phyloP scores from a whole-genome alignment of 2,888 invertebrate genomes.

The Deroplatys truncata region DNA sequence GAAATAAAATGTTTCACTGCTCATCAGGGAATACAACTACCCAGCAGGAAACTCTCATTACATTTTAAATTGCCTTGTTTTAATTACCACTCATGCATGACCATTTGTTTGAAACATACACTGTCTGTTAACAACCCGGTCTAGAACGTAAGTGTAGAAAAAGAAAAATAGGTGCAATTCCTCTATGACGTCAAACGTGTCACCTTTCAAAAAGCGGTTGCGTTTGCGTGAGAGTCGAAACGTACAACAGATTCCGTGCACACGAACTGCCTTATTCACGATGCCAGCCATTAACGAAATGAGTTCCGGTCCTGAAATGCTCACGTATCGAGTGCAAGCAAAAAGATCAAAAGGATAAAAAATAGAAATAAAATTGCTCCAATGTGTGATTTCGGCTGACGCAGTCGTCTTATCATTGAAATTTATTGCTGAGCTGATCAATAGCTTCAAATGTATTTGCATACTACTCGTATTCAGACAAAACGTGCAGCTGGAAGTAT shows the following conservation, averaged over 20 bases:
- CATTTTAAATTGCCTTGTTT: too few relatives aligned
- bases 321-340: background rate
- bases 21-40: too few relatives aligned
- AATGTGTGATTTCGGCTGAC: background rate
- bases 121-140: background rate
- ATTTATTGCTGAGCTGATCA: background rate
- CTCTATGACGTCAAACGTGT: background rate
- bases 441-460: background rate
- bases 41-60: too few relatives aligned
- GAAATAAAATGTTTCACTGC: too few relatives aligned
- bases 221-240: background rate
- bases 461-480: background rate
- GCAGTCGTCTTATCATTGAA: background rate
- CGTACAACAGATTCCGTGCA: background rate
- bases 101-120: background rate
- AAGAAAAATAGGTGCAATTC: background rate
- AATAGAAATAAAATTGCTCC: background rate
- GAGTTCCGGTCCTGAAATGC: background rate
- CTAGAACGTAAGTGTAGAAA: background rate
- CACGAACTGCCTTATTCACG: background rate
- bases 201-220: background rate
- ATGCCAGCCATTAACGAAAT: background rate
- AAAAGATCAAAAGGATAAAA: background rate
- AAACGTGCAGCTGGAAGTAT: too few relatives aligned
- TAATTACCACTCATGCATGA: too few relatives aligned